Conservation (phyloP, 2,113 vertebrate genomes). For the Patagioenas fasciata region DNA sequence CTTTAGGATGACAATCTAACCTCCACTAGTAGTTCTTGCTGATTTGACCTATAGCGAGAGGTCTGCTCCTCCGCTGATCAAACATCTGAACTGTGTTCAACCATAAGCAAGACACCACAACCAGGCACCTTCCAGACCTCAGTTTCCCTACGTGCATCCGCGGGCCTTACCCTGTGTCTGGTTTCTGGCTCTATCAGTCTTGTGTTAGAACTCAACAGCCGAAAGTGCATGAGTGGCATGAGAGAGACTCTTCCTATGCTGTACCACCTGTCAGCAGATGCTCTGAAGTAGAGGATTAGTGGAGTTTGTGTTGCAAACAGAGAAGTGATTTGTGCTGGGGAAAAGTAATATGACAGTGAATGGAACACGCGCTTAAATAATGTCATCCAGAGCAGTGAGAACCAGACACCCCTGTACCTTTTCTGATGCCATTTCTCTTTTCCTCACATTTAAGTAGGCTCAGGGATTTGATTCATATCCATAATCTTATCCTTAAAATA, state of each 20-base stretch:
- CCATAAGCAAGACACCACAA: not conserved
- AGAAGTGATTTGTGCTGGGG: not conserved
- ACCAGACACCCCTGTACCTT: not conserved
- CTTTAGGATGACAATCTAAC: not conserved
- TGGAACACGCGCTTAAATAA: not conserved
- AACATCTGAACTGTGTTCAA: rapidly evolving
- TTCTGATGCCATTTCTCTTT: not conserved
- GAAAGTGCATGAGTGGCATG: not conserved
- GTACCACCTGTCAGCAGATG: not conserved
- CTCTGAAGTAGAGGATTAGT: not conserved
- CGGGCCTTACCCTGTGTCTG: not conserved
- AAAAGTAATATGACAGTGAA: not conserved
- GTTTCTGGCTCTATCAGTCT: not conserved
- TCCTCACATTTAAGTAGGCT: not conserved
- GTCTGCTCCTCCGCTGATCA: not conserved
- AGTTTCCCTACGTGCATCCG: rapidly evolving
- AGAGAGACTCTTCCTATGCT: not conserved
- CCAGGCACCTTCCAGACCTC: not conserved
- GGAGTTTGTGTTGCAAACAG: not conserved
- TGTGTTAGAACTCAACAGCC: not conserved
- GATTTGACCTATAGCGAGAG: not conserved
- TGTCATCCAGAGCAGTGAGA: not conserved
- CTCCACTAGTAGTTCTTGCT: not conserved
- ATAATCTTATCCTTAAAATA: not conserved
- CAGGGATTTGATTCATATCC: not conserved